These are phyloP conservation scores for Grammomys dolichurus DNA, from an alignment of 2,113 vertebrate genomes.

Conservation along the genomic window DNA sequence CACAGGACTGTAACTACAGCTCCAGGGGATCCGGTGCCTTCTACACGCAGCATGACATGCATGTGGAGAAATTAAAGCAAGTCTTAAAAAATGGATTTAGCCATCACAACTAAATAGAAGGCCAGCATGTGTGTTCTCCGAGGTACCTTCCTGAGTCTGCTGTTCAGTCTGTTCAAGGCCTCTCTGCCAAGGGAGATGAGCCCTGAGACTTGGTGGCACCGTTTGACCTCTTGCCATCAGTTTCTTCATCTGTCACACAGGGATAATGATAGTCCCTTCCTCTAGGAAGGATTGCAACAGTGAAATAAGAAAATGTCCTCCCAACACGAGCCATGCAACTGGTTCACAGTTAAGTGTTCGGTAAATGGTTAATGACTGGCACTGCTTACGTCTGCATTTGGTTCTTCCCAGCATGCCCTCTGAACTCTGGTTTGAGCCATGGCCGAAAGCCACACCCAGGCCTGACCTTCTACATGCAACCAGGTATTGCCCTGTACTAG, in stretches of 20 bases:
- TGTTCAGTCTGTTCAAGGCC: neutral
- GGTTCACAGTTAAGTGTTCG: neutral
- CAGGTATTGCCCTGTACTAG: neutral
- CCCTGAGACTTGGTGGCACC: neutral
- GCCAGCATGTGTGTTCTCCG: neutral
- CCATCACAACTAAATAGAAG: neutral
- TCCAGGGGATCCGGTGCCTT: neutral
- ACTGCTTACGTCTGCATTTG: neutral
- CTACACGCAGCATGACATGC: neutral
- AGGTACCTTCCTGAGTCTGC: neutral
- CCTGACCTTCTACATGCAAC: neutral
- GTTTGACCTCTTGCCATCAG: neutral
- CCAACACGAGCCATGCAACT: neutral
- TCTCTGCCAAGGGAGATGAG: neutral
- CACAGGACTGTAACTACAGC: neutral
- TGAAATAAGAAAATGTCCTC: neutral
- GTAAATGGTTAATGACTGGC: too few relatives aligned
- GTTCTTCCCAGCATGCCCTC: neutral
- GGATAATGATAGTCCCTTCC: neutral
- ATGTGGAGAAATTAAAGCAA: neutral
- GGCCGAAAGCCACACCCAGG: neutral
- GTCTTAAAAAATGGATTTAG: neutral
- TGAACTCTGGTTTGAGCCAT: neutral
- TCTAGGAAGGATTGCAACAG: neutral
- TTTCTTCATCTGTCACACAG: neutral